Percentiles rank a stretch among this genome's conserved stretches.
Conservation (phyloP, 2,113 vertebrate species). For the Ophthalmolycus amberensis region DNA sequence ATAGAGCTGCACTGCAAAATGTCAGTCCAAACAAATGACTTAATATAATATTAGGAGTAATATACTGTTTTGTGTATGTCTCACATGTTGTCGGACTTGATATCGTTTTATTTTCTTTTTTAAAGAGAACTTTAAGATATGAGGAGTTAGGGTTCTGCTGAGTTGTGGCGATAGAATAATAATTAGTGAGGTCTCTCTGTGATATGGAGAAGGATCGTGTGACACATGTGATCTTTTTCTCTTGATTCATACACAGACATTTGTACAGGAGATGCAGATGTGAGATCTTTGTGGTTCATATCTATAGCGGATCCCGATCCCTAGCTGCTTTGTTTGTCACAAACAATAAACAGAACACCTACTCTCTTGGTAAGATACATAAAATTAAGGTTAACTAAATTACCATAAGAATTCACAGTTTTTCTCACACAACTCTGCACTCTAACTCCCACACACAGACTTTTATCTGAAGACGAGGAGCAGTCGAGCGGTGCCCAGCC, state of each 20-base stretch:
- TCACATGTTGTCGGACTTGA: neutral
- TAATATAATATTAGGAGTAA: conserved; percentile 18
- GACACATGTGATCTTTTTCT: neutral
- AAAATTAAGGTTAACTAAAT: neutral
- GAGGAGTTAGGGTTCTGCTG: neutral
- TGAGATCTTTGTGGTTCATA: neutral
- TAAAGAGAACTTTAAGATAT: neutral
- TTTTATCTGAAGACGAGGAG: conserved; percentile 31
- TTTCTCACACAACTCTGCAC: conserved; percentile 17
- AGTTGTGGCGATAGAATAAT: neutral
- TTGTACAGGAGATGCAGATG: neutral
- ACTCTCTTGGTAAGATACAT: neutral
- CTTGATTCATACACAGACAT: neutral
- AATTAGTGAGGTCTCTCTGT: neutral
- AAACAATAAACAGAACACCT: neutral
- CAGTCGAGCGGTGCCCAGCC: conserved; percentile 21
- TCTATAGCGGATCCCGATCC: neutral
- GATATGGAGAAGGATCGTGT: neutral
- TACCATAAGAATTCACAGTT: neutral
- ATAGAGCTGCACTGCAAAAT: conserved; percentile 41
- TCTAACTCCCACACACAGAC: conserved; percentile 1
- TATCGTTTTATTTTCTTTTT: neutral
- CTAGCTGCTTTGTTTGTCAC: neutral
- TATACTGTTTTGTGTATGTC: neutral
- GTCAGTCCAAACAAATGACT: conserved; percentile 22